A percentile compares a stretch with the other conserved stretches of the same genome.
Evolutionary conservation across 2,113 vertebrate species (phyloP).

Genomic region (Vimba vimba): DNA sequence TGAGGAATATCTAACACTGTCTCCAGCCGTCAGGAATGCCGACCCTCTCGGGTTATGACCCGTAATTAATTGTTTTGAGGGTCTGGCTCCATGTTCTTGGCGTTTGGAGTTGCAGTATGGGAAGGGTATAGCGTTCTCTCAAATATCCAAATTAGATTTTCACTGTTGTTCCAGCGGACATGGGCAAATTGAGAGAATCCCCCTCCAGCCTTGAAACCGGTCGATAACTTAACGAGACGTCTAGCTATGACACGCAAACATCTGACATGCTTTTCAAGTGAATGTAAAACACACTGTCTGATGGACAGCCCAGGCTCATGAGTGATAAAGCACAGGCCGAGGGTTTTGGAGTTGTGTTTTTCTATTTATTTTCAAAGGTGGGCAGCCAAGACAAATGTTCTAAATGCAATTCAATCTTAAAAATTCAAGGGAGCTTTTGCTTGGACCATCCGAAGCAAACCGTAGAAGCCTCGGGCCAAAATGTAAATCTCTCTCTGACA

Average conservation of each 20-base stretch:
- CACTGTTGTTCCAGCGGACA: conserved; percentile 62
- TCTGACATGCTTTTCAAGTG: conserved; percentile 23
- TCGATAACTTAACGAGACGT: conserved; percentile 31
- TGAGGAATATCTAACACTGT: conserved; percentile 60
- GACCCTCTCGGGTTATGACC: conserved; percentile 48
- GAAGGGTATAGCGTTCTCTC: conserved; percentile 61
- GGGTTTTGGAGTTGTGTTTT: conserved; percentile 38
- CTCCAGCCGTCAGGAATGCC: conserved; percentile 31
- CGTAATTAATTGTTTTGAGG: conserved; percentile 62
- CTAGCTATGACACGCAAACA: conserved; percentile 18
- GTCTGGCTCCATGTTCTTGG: conserved; percentile 67
- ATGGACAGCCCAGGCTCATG: conserved; percentile 23
- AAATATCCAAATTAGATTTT: conserved; percentile 62
- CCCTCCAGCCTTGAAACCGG: conserved; percentile 24
- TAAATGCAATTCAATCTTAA: conserved; percentile 48
- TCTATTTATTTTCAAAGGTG: conserved; percentile 29
- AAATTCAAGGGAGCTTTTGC: conserved; percentile 51
- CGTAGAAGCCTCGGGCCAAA: conserved; percentile 10
- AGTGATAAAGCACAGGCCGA: conserved; percentile 54
- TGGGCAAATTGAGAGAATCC: conserved; percentile 65
- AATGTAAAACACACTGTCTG: conserved; percentile 24
- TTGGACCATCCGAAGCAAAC: conserved; percentile 41
- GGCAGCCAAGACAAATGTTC: conserved; percentile 54
- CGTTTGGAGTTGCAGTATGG: conserved; percentile 63
- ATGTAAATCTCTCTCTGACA: conserved; percentile 44